Evolutionary conservation across 1,140 invertebrate species (phyloP).

Genomic region (Lasaia peninsularis): DNA sequence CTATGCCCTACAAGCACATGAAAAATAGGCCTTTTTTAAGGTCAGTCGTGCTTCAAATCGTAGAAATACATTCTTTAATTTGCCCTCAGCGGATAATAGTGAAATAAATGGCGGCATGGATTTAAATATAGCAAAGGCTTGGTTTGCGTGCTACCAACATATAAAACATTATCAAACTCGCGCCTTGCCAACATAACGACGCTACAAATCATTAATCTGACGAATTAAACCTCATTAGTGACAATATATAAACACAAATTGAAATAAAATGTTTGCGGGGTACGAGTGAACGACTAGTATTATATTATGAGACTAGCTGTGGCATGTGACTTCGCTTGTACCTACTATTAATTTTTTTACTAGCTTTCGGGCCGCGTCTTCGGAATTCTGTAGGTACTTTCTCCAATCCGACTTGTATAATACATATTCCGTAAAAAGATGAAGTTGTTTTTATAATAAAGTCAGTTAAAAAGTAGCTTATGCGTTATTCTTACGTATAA

Average conservation of each 20-base stretch:
- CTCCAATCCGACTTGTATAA: too few relatives aligned
- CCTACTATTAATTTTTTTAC: too few relatives aligned
- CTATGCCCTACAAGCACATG: too few relatives aligned
- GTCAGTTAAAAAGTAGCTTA: too few relatives aligned
- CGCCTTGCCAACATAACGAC: constrained; percentile 36
- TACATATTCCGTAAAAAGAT: too few relatives aligned
- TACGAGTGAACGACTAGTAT: constrained; percentile 12
- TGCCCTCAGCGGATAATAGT: constrained; percentile 2
- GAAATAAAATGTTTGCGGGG: constrained; percentile 34
- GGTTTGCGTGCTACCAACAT: constrained; percentile 29
- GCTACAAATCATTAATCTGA: constrained; percentile 59
- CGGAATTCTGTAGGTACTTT: too few relatives aligned
- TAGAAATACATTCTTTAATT: constrained; percentile 1
- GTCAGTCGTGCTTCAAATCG: background rate
- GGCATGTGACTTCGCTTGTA: too few relatives aligned
- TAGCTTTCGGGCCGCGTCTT: too few relatives aligned
- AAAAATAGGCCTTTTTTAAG: background rate
- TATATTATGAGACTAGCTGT: too few relatives aligned
- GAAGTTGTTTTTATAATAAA: too few relatives aligned
- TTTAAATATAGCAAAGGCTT: constrained; percentile 17
- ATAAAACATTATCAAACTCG: constrained; percentile 35
- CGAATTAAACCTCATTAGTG: constrained; percentile 52
- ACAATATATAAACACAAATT: constrained; percentile 39
- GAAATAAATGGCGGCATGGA: constrained; percentile 6
- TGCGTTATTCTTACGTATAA: too few relatives aligned